Evolutionary conservation across 2,888 invertebrate genomes (phyloP).

Genomic region (Microdon myrmicae): DNA sequence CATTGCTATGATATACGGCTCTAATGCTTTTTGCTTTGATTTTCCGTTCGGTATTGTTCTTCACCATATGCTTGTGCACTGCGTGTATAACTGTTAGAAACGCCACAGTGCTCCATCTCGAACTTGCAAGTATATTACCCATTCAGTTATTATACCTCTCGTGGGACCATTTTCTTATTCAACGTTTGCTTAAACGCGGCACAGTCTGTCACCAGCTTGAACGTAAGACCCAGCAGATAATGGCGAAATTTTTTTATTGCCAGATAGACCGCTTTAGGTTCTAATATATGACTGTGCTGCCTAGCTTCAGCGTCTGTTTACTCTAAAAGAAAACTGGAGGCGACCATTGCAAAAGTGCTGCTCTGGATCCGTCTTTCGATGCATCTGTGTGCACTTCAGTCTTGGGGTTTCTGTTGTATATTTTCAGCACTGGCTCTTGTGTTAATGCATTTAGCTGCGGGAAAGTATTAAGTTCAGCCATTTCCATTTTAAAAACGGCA

Average conservation of each 20-base stretch:
- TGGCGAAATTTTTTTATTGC: constrained; percentile 56
- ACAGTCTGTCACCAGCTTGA: constrained; percentile 45
- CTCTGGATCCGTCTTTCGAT: constrained; percentile 41
- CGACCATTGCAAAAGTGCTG: constrained; percentile 35
- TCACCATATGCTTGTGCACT: too few relatives aligned
- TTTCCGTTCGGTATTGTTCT: too few relatives aligned
- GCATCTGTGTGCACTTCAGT: constrained; percentile 52
- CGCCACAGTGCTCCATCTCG: constrained; percentile 49
- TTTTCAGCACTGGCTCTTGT: constrained; percentile 21
- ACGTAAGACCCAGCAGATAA: constrained; percentile 51
- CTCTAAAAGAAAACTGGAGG: constrained; percentile 8
- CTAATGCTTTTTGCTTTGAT: too few relatives aligned
- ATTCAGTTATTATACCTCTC: constrained; percentile 39
- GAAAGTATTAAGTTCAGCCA: background rate
- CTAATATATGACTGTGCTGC: too few relatives aligned
- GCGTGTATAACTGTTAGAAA: too few relatives aligned
- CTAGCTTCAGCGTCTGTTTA: constrained; percentile 23
- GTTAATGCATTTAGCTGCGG: background rate
- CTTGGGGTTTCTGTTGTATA: constrained; percentile 23
- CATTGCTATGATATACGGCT: too few relatives aligned
- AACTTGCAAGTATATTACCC: constrained; percentile 44
- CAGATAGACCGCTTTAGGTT: constrained; percentile 47
- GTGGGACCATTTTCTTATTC: constrained; percentile 41
- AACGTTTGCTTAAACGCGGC: constrained; percentile 42
- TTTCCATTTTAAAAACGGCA: constrained; percentile 6